Evolutionary conservation across 2,888 invertebrate species (phyloP), one percentile per base, ranked within the genome.

Genomic region (Patella pellucida): DNA sequence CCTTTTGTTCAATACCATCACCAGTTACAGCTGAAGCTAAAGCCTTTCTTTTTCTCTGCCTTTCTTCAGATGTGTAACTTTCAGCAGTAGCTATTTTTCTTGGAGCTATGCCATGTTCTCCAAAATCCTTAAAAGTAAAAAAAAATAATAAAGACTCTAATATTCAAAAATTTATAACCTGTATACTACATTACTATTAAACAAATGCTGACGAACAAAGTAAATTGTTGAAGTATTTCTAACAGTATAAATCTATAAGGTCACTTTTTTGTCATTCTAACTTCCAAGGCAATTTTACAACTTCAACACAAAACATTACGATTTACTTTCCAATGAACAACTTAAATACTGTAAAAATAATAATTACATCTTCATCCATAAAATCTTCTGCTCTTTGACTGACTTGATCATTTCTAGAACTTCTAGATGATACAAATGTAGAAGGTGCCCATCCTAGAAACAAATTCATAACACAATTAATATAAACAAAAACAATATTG

Each of bases 41-140:
- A 14, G 56, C 71, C 7, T 67, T 67, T 12, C 76, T 56, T 71
- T 83, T 84, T 23, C 80, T 80, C 67, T 80, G 83, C 75, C 86
- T 76, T 74, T 87, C 86, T 51, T 86, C 85, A 9, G 88, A 84
- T 12, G 83, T 83, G 90, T 96, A 99, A 82, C 96, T 95, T 16
- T 93, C 93, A 1, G 95, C 95, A 0, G 97, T 95, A 85, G 95
- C 94, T 78, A 99, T 93, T 1, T 94, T 94, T 80, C 95, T 94
- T 0, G 98, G 98, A 0, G 99, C 98, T 84, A 99, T 97, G 23
- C 99, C 99, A 92, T 96, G 96, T 89, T 97, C 96, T 3, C 96
- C 94, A 41, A 96, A 93, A 91, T 99, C 99, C 93, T 93, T 81
- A 12, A 31, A 81, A 68, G 27, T 52, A 68, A 50, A 41, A 41